Evolutionary conservation across 1,140 invertebrate genomes (phyloP), one percentile per base, ranked within the genome.

Genomic region (Drosophila kepulauana): DNA sequence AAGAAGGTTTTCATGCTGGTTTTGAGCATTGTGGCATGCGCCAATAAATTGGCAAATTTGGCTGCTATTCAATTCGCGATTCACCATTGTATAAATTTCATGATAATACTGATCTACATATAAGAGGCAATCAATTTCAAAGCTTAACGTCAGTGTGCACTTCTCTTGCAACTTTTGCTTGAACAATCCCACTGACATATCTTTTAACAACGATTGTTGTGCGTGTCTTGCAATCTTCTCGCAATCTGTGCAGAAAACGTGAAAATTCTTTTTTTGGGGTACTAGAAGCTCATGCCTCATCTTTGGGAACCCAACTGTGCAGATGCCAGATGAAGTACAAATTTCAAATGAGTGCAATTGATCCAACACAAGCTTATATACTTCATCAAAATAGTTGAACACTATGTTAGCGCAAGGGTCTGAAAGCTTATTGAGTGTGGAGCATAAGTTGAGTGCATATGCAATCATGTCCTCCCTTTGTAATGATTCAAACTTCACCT

Each of bases 41-140:
- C 95, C 95, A 80, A 95, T 94, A 70, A 96, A 91, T 70, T 93
- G 82, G 82, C 97, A 98, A 2, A 96, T 79, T 25, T 92, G 82
- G 46, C 95, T 94, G 1, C 95, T 93, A 81, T 97, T 93, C 30
- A 97, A 79, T 81, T 95, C 94, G n/a, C 94, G 93, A 1, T 95
- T 94, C 1, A 98, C 92, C 82, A 94, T 96, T 13, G 94, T 87
- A 91, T 97, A 98, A 49, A 97, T 94, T 33, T 93, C 79, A 1
- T 94, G 91, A 81, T 96, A 97, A 90, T 97, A 97, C 82, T 97
- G 91, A 56, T 97, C 94, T 0, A 97, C 96, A 20, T 97, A 92
- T 20, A 94, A 93, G 0, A 95, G 81, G 77, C 96, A 96, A 89
- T 95, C 94, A 0, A 87, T 82, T 38, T 93, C 93, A 87, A 95